phyloP scores from a whole-genome alignment of 1,140 invertebrate species.

The Condylostylus longicornis region DNA sequence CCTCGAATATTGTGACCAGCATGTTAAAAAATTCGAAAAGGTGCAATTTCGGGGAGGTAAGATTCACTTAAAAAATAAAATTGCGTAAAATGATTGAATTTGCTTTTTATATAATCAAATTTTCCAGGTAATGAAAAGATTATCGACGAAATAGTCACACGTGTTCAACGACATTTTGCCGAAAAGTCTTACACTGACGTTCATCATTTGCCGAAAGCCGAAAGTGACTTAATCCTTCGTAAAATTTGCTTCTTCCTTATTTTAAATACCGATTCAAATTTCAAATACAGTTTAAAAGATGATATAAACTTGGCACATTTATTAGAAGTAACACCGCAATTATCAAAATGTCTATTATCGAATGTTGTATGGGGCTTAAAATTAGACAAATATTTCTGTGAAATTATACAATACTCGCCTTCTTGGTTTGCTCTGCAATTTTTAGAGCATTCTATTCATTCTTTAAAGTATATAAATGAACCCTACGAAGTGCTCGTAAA shows the following conservation, averaged over 20 bases:
- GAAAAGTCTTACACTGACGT: conserved; percentile 1
- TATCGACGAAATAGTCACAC: not conserved
- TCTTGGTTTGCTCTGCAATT: conserved; percentile 13
- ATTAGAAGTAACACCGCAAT: conserved; percentile 9
- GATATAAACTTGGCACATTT: conserved; percentile 10
- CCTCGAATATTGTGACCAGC: conserved; percentile 9
- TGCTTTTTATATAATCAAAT: conserved; percentile 1
- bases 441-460: conserved; percentile 9
- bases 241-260: conserved; percentile 12
- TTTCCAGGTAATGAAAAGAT: conserved; percentile 3
- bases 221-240: conserved; percentile 6
- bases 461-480: conserved; percentile 10
- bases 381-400: conserved; percentile 12
- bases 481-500: conserved; percentile 10
- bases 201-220: conserved; percentile 4
- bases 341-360: conserved; percentile 12
- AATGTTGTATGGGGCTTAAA: conserved; percentile 11
- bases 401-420: conserved; percentile 10
- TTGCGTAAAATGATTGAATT: not conserved
- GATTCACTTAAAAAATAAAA: not conserved
- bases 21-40: conserved; percentile 10
- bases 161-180: not conserved
- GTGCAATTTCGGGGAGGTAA: conserved; percentile 11
- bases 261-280: conserved; percentile 11
- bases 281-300: conserved; percentile 9